phyloP scores from a whole-genome alignment of 2,113 vertebrate species.

The Pygoscelis adeliae region DNA sequence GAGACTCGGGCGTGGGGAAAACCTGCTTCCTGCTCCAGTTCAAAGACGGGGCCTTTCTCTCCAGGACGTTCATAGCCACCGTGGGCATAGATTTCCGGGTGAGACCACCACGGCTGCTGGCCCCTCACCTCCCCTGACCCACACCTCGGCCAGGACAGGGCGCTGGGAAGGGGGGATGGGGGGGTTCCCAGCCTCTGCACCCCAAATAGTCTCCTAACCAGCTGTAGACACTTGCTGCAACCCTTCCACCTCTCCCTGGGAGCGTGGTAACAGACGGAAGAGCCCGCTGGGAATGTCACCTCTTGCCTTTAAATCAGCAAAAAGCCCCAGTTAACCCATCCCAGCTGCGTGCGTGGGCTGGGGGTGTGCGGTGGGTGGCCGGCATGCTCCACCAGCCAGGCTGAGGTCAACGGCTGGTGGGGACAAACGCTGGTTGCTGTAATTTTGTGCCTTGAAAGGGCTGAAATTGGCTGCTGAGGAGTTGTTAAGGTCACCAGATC shows the following conservation, averaged over 20 bases:
- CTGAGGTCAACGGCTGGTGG: rapidly evolving
- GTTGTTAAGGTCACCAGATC: background rate
- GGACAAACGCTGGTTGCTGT: background rate
- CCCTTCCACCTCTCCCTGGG: background rate
- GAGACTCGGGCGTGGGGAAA: constrained; percentile 98
- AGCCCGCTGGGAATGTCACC: rapidly evolving
- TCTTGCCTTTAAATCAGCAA: background rate
- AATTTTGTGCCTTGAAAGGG: background rate
- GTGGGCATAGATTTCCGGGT: constrained; percentile 99
- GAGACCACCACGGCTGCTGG: constrained; percentile 72
- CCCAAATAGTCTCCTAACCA: background rate
- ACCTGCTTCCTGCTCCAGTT: constrained; percentile 96
- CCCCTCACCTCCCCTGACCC: background rate
- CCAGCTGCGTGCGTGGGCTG: rapidly evolving
- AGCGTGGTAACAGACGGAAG: background rate
- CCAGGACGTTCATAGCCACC: constrained; percentile 95
- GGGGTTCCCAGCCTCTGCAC: background rate
- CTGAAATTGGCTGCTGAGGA: background rate
- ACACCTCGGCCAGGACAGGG: background rate
- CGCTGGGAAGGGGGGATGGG: rapidly evolving
- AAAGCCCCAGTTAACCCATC: background rate
- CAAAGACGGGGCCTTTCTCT: constrained; percentile 95
- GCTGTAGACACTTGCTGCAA: background rate
- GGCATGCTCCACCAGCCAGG: rapidly evolving
- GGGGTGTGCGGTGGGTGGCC: rapidly evolving